phyloP scores from a whole-genome alignment of 53 echinoderm and acorn worm genomes.

The Henricia sp. region DNA sequence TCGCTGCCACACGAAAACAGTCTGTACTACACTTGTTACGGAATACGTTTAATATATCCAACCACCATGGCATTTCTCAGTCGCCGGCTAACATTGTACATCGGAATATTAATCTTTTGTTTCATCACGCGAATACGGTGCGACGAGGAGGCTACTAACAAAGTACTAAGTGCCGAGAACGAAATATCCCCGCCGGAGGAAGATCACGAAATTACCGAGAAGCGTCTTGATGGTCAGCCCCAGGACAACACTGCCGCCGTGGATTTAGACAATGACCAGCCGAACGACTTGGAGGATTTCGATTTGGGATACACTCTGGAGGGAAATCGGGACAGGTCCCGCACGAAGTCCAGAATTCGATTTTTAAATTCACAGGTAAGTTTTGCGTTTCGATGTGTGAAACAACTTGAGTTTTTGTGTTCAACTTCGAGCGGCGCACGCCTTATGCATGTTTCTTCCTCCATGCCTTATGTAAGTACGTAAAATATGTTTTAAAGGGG shows the following conservation, averaged over 20 bases:
- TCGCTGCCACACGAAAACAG: not conserved
- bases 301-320: conserved; percentile 41
- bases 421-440: no score
- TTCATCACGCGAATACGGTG: conserved; percentile 13
- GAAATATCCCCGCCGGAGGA: not conserved
- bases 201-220: no score
- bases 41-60: not conserved
- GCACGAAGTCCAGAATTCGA: conserved; percentile 20
- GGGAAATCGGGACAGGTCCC: conserved; percentile 38
- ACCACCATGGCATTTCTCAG: conserved; percentile 34
- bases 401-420: no score
- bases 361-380: conserved; percentile 34
- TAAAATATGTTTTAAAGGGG: no score
- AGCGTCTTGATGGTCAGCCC: not conserved
- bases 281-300: not conserved
- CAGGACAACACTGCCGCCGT: no score
- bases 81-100: conserved; percentile 4
- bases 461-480: no score
- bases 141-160: conserved; percentile 6
- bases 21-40: not conserved
- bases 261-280: not conserved
- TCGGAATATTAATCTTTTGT: conserved; percentile 32
- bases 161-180: not conserved
- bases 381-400: no score
- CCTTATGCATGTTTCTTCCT: no score